These are phyloP conservation scores for Eleutherodactylus coqui DNA, from an alignment of 2,797 vertebrate genomes.

Conservation along the genomic window DNA sequence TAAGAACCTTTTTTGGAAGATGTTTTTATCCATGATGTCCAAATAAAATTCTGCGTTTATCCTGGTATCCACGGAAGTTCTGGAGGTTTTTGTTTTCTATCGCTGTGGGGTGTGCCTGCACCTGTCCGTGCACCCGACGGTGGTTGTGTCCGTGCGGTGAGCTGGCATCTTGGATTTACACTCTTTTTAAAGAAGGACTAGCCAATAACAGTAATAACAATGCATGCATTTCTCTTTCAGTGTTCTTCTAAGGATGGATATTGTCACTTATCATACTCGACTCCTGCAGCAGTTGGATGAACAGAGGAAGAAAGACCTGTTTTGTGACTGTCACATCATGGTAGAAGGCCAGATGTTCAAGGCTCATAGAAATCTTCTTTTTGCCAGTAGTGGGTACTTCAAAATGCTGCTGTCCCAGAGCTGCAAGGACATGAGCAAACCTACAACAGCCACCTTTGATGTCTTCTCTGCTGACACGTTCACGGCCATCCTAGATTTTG, in stretches of 20 bases:
- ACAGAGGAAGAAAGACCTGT: slow-evolving; percentile 91
- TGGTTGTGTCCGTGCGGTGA: no score
- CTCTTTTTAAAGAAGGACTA: no score
- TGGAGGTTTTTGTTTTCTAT: no score
- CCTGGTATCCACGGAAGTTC: no score
- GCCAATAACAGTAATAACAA: no score
- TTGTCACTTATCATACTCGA: slow-evolving; percentile 91
- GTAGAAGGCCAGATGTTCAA: slow-evolving; percentile 94
- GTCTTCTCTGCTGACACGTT: slow-evolving; percentile 93
- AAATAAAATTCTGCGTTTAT: no score
- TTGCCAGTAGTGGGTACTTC: slow-evolving; percentile 96
- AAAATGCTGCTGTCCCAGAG: slow-evolving; percentile 93
- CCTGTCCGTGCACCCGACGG: no score
- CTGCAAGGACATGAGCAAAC: slow-evolving; percentile 77
- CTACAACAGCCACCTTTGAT: slow-evolving; percentile 90
- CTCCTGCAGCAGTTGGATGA: slow-evolving; percentile 93
- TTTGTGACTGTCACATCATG: slow-evolving; percentile 94
- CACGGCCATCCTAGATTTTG: slow-evolving; percentile 92
- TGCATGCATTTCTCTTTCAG: no score
- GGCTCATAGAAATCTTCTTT: slow-evolving; percentile 93
- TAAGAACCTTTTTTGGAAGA: no score
- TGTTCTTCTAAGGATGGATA: slow-evolving; percentile 79
- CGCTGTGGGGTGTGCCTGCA: no score
- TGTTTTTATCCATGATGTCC: no score
- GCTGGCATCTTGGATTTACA: no score